Evolutionary conservation across 2,113 vertebrate species (phyloP), one percentile per base, ranked within the genome.

Genomic region (Acanthisitta chloris): DNA sequence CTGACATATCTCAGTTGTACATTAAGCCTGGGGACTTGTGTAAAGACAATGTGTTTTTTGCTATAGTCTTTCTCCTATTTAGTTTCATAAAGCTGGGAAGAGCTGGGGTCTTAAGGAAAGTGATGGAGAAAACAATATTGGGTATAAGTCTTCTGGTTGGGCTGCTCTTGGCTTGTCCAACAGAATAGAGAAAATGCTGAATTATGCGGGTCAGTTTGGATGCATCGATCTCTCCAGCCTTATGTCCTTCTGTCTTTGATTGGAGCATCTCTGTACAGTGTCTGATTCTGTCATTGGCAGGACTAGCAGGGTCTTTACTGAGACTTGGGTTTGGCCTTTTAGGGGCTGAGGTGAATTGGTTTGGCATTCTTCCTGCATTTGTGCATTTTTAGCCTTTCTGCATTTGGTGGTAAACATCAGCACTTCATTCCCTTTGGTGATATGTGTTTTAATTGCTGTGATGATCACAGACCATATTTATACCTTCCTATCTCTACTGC

Each of bases 401-500:
- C 17, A 4, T 73, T 70, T 66, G 57, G 16, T 17, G 11, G 17
- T 55, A 23, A 67, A 58, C 33, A 20, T 12, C 43, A 66, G 21
- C 21, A 17, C 34, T 55, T 45, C 15, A n/a, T 70, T 28, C 52
- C 14, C 4, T 52, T 72, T 61, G 65, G 7, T 28, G 61, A 67
- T 20, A 16, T 33, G 11, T 34, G 21, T 51, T 81, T 43, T 14
- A 42, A 13, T 51, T 54, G 33, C 76, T 34, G 72, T 83, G 55
- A 14, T 51, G 31, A 28, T 66, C 20, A 1, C 3, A 9, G 34
- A 9, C 58, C 4, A 1, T 16, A 17, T 49, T 77, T 52, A 13
- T 52, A 10, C 16, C 14, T 78, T 36, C 8, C n/a, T 11, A 0
- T 46, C 23, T 36, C 31, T 38, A 0, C 17, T 58, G 28, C 46